Evolutionary conservation across 2,797 vertebrate genomes (phyloP), one percentile per base, ranked within the genome.

Genomic region (Hemitrygon akajei): DNA sequence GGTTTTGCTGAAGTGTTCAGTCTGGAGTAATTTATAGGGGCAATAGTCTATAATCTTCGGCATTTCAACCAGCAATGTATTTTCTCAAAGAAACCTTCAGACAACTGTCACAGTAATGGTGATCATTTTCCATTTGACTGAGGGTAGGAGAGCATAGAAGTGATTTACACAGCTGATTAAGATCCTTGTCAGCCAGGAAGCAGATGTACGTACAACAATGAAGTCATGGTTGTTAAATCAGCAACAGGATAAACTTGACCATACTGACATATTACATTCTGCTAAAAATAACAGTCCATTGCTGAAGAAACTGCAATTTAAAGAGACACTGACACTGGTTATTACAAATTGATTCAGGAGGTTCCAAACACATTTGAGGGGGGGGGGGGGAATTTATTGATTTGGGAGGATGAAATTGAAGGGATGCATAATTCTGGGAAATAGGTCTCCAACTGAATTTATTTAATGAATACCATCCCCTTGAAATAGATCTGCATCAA

Each of bases 171-270:
- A 76, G 91, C 47, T 75, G 91, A 76, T 76, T 20, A 71, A 76
- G 71, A 93, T 75, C 30, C 27, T 56, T n/a, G 71, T 47, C 91
- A 93, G 40, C 9, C 40, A 93, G 91, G 91, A 93, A 93, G 73
- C 91, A 93, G 91, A 93, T 93, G 91, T 76, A 75, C 47, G 30
- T 71, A 47, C 71, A 93, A 76, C 37, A 58, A 76, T 93, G 91
- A 93, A 56, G 73, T 93, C 71, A 76, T 75, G 66, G 71, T 56
- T 27, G 91, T 75, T 93, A 73, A 76, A 93, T 93, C 37, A 56
- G 91, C 27, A 58, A 58, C 27, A 56, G 71, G 40, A 40, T 93
- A 76, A 37, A 58, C 91, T 76, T 93, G 25, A 93, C 71, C 71
- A 56, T 76, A 27, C 25, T 56, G 73, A 56, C 71, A 76, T 58